Conservation (phyloP, 2,797 vertebrate species). For the Pitangus sulphuratus region DNA sequence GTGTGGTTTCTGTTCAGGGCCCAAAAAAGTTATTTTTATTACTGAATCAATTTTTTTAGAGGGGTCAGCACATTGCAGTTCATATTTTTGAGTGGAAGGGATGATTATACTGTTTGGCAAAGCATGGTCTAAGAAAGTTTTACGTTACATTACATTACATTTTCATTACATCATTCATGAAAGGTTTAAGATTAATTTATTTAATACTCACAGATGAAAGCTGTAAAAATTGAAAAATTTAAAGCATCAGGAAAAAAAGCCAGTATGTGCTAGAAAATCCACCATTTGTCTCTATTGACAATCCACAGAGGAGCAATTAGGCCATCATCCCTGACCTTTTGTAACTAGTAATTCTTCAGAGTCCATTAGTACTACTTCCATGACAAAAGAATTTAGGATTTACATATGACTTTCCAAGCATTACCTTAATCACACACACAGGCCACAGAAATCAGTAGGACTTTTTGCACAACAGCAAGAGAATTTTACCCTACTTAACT, state of each 20-base stretch:
- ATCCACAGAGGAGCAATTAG: background rate
- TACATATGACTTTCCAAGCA: background rate
- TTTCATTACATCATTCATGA: background rate
- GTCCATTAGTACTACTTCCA: background rate
- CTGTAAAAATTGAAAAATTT: background rate
- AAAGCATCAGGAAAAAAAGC: background rate
- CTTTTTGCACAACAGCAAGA: background rate
- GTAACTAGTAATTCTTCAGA: background rate
- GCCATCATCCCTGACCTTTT: background rate
- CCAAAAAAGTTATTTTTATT: background rate
- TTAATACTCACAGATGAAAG: background rate
- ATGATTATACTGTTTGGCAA: background rate
- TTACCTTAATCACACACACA: background rate
- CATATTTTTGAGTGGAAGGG: background rate
- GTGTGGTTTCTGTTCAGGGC: background rate
- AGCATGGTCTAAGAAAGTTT: background rate
- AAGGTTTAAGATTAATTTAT: background rate
- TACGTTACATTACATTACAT: background rate
- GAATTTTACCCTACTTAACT: background rate
- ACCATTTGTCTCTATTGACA: background rate
- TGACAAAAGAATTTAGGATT: background rate
- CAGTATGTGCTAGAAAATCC: background rate
- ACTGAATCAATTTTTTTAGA: background rate
- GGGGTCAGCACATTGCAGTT: background rate
- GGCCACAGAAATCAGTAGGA: background rate